Evolutionary conservation across 1,140 invertebrate genomes (phyloP), one percentile per base, ranked within the genome.

Genomic region (Geopemphigus sp.): DNA sequence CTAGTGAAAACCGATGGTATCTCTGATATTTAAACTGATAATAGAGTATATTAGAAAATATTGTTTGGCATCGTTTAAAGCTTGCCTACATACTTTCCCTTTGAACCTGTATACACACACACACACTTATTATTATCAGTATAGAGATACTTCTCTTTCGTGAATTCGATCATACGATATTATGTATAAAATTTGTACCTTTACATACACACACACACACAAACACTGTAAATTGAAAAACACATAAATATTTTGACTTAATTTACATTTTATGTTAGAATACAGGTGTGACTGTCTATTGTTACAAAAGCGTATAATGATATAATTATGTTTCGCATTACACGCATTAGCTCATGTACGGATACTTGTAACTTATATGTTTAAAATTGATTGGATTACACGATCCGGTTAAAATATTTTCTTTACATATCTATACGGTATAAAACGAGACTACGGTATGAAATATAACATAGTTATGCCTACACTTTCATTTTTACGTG

Each of bases 21-120:
- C 32, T 39, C 32, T 39, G n/a, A n/a, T n/a, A n/a, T n/a, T n/a
- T n/a, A n/a, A n/a, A 45, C 47, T 11, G 47, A 50, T 39, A 11
- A 11, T 50, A 50, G 8, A 14, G 5, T 61, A 29, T 29, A 53
- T 70, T 70, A 70, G 68, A 70, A 70, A 70, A 70, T 24, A 53
- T 24, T 68, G 66, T 70, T 70, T 11, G 57, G n/a, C 39, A 53
- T 45, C 22, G 26, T 70, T 24, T 47, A 70, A 70, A 53, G 50
- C 66, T 70, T 50, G 22, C 45, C 45, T 26, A 50, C 4, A 70
- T 45, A 70, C 68, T 70, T 70, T 70, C 68, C 68, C 68, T 70
- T 70, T 17, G 24, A 12, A 53, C 22, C 24, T 26, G 64, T 50
- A 47, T 6, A 45, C 45, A 47, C 32, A 17, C 24, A 59, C 29